A percentile compares a stretch with the other conserved stretches of the same genome.
These are phyloP conservation scores for Cebus imitator DNA, from an alignment of 2,113 vertebrate genomes.

Conservation along the genomic window DNA sequence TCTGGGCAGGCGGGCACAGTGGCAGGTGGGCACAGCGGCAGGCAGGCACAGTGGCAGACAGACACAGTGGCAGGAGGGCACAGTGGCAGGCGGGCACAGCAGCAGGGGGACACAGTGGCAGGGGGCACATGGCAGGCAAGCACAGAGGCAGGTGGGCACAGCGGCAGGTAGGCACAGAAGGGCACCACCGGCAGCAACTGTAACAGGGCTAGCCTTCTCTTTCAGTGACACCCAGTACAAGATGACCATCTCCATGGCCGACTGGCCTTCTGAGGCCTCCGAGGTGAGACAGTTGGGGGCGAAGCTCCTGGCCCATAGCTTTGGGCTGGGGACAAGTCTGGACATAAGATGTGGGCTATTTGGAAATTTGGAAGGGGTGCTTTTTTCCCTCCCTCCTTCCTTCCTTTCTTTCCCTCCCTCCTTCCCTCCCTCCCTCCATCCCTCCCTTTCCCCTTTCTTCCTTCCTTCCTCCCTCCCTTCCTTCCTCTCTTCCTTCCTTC, in stretches of 20 bases:
- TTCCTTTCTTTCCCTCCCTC: not conserved
- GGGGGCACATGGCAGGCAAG: too few species aligned
- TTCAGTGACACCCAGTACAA: slow-evolving; percentile 88
- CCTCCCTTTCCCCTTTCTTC: fast-evolving
- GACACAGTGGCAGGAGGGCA: too few species aligned
- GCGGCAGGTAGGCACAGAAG: not conserved
- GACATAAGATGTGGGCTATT: not conserved
- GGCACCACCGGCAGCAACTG: fast-evolving
- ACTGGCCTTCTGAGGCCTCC: slow-evolving; percentile 87
- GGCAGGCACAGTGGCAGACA: too few species aligned
- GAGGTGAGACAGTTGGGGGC: slow-evolving; percentile 77
- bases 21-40: not conserved
- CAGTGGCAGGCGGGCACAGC: too few species aligned
- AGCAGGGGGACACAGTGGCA: too few species aligned
- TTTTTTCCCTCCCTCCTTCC: too few species aligned
- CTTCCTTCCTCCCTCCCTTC: fast-evolving
- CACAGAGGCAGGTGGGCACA: too few species aligned
- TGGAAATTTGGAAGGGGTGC: not conserved
- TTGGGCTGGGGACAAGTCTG: not conserved
- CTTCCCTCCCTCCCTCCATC: fast-evolving
- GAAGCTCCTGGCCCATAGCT: not conserved
- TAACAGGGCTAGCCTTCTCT: slow-evolving; percentile 3
- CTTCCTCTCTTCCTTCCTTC: fast-evolving
- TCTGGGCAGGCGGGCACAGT: not conserved
- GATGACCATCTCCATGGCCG: slow-evolving; percentile 90